A percentile compares a stretch with the other conserved stretches of the same genome.
phyloP scores from a whole-genome alignment of 2,888 invertebrate genomes.

The Lepeophtheirus nordmannii region DNA sequence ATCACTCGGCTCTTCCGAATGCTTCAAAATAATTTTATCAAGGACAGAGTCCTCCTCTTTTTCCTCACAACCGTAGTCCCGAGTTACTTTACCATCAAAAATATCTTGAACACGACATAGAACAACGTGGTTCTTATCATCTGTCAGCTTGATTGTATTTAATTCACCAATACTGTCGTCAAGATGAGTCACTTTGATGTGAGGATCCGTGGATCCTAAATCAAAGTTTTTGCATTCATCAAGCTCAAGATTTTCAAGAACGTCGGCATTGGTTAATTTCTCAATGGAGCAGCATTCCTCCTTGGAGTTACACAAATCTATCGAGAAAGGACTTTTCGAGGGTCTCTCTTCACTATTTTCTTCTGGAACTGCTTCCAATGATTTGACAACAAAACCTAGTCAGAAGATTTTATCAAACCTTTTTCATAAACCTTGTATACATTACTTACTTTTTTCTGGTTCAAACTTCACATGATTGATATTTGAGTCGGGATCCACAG shows the following conservation, averaged over 20 bases:
- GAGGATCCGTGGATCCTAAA: not conserved
- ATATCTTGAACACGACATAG: not conserved
- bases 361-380: not conserved
- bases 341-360: not conserved
- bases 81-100: not conserved
- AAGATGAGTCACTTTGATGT: not conserved
- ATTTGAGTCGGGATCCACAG: not conserved
- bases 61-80: not conserved
- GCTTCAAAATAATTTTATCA: not conserved
- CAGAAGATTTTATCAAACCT: not conserved
- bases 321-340: not conserved
- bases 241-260: not conserved
- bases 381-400: not conserved
- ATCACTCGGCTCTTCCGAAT: not conserved
- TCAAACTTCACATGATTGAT: not conserved
- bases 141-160: not conserved
- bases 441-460: not conserved
- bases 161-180: not conserved
- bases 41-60: not conserved
- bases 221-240: not conserved
- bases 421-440: not conserved
- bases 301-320: not conserved
- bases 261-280: not conserved
- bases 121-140: not conserved
- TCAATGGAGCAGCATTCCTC: not conserved